Base-by-base conservation (phyloP, 2,888 invertebrate species). In the Athetis lepigone region DNA sequence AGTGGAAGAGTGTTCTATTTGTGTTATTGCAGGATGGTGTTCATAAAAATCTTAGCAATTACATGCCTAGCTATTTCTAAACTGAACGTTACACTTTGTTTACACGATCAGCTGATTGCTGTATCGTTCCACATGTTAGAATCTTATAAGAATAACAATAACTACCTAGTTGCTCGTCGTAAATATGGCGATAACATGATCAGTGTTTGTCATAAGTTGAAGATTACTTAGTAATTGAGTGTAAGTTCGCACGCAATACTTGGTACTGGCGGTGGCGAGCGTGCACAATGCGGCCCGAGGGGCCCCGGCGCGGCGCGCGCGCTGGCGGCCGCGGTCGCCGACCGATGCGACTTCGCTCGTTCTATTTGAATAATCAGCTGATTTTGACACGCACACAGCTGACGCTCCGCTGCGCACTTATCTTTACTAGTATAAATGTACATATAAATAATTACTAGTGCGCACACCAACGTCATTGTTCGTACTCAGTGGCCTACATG, bases 301-400 rank as follows among this genome's bases (percentile, higher is more conserved):
- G 68, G 75, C 76, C 80, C 79, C 75, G 80, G 78, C 77, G 75
- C 75, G 77, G 67, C 68, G 71, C 63, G 70, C 57, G 71, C 66
- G 79, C 71, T 78, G 80, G 81, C 84, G 79, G 77, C 80, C 81
- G 84, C 90, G 92, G 90, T 90, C 92, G 91, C 85, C 91, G 92
- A 91, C 90, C 92, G 90, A 83, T 81, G 86, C 87, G 86, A 85
- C 87, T 88, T 86, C 69, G 89, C 88, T 90, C 90, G 90, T 92
- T 92, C 92, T 95, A 95, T 95, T 95, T 95, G 94, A 94, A 94
- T 95, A 94, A 95, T 95, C 95, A 95, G 95, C 95, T 95, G 95
- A 95, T 95, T 95, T 93, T 95, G 95, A 95, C 95, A 93, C 94
- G 92, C 86, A 88, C 92, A 92, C 94, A 94, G 95, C 95, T 94